phyloP scores from a whole-genome alignment of 2,888 invertebrate species.

The Drosophila pullipes region DNA sequence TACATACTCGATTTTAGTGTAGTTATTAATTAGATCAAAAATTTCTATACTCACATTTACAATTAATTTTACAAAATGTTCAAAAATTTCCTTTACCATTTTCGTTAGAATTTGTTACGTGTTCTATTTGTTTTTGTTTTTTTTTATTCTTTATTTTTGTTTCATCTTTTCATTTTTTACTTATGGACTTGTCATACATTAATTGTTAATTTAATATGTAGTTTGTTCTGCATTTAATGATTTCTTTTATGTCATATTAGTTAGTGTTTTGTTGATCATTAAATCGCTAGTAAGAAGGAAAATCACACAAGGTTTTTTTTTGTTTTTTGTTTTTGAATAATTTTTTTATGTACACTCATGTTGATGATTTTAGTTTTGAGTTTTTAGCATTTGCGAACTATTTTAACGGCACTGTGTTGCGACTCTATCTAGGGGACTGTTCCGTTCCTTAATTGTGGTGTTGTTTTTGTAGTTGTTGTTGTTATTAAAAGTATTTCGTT shows the following conservation, averaged over 20 bases:
- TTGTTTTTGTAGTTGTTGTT: conserved; percentile 7
- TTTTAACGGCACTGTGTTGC: conserved; percentile 9
- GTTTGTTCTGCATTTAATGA: conserved; percentile 36
- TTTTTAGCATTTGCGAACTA: conserved; percentile 24
- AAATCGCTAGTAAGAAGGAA: conserved; percentile 74
- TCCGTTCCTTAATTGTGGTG: conserved; percentile 22
- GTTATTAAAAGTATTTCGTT: conserved; percentile 23
- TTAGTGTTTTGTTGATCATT: conserved; percentile 35
- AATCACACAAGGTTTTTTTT: conserved; percentile 68
- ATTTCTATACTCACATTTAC: conserved; percentile 69
- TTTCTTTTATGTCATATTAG: conserved; percentile 33
- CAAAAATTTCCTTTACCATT: conserved; percentile 39
- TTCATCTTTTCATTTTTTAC: background rate
- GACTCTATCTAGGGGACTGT: conserved; percentile 34
- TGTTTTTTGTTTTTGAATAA: conserved; percentile 27
- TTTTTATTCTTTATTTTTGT: background rate
- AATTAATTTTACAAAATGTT: conserved; percentile 73
- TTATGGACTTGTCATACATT: conserved; percentile 73
- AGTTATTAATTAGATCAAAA: conserved; percentile 62
- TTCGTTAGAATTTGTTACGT: conserved; percentile 47
- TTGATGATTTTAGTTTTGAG: conserved; percentile 10
- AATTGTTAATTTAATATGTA: conserved; percentile 27
- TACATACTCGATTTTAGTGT: conserved; percentile 27
- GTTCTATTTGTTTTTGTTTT: conserved; percentile 36
- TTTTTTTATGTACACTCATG: conserved; percentile 64